Percentiles rank a stretch among this genome's conserved stretches.
Evolutionary conservation across 2,797 vertebrate genomes (phyloP).

Genomic region (Passerculus sandwichensis): DNA sequence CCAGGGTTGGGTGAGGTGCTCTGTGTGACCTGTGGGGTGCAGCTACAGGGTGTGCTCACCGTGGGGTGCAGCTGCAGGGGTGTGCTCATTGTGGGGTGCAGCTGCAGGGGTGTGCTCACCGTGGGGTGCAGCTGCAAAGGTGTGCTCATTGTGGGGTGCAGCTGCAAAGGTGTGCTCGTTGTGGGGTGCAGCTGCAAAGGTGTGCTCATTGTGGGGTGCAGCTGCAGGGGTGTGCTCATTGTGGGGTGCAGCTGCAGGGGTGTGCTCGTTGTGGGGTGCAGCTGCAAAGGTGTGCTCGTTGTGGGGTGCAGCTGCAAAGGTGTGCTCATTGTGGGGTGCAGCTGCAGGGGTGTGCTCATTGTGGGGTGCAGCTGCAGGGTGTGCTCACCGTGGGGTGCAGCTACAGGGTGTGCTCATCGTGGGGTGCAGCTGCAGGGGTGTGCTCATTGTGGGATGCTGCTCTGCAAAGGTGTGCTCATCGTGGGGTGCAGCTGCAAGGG

Average conservation of each 20-base stretch:
- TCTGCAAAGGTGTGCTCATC: background rate
- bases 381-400: accelerated
- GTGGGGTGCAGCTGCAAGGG: background rate
- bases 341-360: background rate
- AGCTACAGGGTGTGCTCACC: background rate
- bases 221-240: background rate
- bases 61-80: background rate
- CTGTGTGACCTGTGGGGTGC: background rate
- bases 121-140: background rate
- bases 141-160: background rate
- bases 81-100: accelerated
- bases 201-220: background rate
- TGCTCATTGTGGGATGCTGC: background rate
- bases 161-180: background rate
- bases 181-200: background rate
- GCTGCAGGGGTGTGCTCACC: background rate
- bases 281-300: background rate
- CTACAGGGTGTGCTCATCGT: background rate
- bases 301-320: background rate
- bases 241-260: background rate
- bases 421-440: background rate
- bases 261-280: accelerated
- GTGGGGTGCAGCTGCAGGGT: background rate
- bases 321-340: background rate
- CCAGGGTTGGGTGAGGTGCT: accelerated